A percentile compares a stretch with the other conserved stretches of the same genome.
Conservation (phyloP, 2,888 invertebrate genomes). For the Lysandra coridon region DNA sequence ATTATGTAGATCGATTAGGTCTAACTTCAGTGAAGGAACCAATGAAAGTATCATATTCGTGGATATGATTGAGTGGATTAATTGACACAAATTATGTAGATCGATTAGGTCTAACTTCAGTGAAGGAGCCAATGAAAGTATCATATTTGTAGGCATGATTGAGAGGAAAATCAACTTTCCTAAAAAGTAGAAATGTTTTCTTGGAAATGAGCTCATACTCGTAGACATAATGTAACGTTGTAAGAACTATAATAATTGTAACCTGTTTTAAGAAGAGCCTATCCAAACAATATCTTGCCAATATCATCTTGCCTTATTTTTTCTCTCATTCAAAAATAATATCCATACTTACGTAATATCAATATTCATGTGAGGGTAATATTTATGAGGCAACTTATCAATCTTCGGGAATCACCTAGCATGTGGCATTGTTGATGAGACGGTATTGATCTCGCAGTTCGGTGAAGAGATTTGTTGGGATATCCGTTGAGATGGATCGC, state of each 20-base stretch:
- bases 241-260: neutral
- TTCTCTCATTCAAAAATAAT: neutral
- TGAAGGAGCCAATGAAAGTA: neutral
- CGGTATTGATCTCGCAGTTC: conserved; percentile 14
- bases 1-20: no score
- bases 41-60: no score
- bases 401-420: conserved; percentile 17
- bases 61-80: no score
- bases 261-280: neutral
- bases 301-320: neutral
- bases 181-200: neutral
- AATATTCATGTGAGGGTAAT: neutral
- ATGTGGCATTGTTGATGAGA: conserved; percentile 23
- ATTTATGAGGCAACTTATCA: conserved; percentile 17
- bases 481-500: conserved; percentile 57
- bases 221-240: no score
- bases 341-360: neutral
- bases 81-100: no score
- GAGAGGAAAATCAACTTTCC: neutral
- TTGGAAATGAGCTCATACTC: neutral
- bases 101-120: no score
- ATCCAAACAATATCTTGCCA: neutral
- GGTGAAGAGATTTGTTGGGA: conserved; percentile 60
- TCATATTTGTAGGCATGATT: neutral
- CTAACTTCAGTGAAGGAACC: no score